Evolutionary conservation across 1,140 invertebrate species (phyloP).

Genomic region (Nixonia krombeini): DNA sequence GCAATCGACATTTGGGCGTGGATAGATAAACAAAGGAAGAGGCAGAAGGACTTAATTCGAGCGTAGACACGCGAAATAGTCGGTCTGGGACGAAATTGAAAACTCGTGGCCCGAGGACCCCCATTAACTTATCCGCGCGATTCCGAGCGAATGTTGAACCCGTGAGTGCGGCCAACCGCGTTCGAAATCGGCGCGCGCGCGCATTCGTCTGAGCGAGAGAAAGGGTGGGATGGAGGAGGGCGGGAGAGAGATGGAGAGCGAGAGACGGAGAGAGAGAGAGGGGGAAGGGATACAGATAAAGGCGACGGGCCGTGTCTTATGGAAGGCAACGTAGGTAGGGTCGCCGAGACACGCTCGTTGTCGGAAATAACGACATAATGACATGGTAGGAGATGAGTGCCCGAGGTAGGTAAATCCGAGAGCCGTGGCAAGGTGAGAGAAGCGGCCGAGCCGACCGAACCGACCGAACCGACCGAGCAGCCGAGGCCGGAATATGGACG

Average conservation of each 20-base stretch:
- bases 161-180: background rate
- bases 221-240: no score
- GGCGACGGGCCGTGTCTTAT: constrained; percentile 39
- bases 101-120: background rate
- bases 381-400: constrained; percentile 66
- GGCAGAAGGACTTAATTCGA: no score
- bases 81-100: background rate
- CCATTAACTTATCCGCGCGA: background rate
- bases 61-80: no score
- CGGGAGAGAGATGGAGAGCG: no score
- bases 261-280: constrained; percentile 18
- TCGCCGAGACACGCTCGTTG: constrained; percentile 67
- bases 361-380: constrained; percentile 72
- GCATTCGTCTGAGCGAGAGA: background rate
- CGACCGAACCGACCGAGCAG: background rate
- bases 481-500: no score
- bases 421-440: constrained; percentile 15
- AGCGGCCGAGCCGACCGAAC: constrained; percentile 8
- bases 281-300: constrained; percentile 13
- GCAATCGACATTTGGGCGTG: no score
- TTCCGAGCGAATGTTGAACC: background rate
- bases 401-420: constrained; percentile 46
- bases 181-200: no score
- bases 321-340: constrained; percentile 30
- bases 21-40: no score